Evolutionary conservation across 2,888 invertebrate species (phyloP).

Genomic region (Euclidia mi): DNA sequence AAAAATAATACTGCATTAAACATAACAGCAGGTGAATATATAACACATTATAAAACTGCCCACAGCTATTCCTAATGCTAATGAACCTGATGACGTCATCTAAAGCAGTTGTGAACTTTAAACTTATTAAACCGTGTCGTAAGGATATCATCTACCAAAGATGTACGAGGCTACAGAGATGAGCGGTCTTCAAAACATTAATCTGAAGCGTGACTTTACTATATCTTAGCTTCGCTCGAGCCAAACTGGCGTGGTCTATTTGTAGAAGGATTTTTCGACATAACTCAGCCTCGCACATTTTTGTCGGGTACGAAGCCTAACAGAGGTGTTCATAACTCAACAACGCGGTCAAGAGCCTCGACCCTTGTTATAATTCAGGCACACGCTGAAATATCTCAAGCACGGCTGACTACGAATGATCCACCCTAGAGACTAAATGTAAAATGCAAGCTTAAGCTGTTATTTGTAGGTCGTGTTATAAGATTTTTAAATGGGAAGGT

Average conservation of each 20-base stretch:
- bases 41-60: no score
- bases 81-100: constrained; percentile 1
- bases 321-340: constrained; percentile 52
- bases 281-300: no score
- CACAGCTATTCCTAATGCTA: neutral
- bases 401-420: constrained; percentile 40
- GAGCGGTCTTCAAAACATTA: no score
- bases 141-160: no score
- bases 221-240: no score
- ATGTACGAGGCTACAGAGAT: no score
- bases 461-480: neutral
- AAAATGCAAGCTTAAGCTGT: constrained; percentile 10
- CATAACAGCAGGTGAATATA: no score
- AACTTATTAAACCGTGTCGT: constrained; percentile 27
- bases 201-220: no score
- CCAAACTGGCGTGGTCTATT: no score
- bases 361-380: constrained; percentile 67
- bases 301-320: no score
- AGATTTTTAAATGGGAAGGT: neutral
- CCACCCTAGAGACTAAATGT: constrained; percentile 12
- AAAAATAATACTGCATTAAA: no score
- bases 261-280: no score
- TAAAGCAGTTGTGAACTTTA: constrained; percentile 20
- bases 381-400: constrained; percentile 62
- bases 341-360: constrained; percentile 63